Conservation (phyloP, 2,888 invertebrate species). For the Pandemis cinnamomeana region DNA sequence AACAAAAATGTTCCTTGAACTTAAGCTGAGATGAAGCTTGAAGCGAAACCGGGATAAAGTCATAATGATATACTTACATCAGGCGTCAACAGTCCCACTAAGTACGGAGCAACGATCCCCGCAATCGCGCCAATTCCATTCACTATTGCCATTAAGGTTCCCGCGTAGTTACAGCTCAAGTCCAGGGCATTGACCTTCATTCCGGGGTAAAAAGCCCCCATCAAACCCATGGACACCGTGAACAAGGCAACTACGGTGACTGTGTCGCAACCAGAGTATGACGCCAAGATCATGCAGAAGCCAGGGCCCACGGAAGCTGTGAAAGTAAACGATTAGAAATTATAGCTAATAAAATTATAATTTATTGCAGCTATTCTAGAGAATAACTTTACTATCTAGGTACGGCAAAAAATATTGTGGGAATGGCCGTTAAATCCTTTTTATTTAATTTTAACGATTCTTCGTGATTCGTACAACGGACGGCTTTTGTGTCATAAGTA, state of each 20-base stretch:
- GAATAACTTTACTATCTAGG: no score
- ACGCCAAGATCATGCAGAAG: conserved; percentile 87
- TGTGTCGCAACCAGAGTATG: conserved; percentile 88
- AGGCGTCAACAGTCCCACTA: conserved; percentile 87
- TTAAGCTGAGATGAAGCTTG: no score
- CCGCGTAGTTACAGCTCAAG: conserved; percentile 87
- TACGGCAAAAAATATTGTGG: no score
- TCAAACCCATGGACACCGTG: conserved; percentile 87
- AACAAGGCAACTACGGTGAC: conserved; percentile 85
- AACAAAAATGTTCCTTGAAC: no score
- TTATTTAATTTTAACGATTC: no score
- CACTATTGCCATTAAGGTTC: conserved; percentile 88
- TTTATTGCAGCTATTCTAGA: no score
- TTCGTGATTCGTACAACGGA: no score
- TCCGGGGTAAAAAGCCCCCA: conserved; percentile 89
- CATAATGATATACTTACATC: conserved; percentile 81
- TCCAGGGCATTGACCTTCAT: conserved; percentile 89
- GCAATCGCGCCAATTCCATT: conserved; percentile 89
- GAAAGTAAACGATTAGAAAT: conserved; percentile 38
- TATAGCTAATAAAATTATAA: no score
- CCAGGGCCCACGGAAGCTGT: conserved; percentile 88
- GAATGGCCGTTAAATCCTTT: no score
- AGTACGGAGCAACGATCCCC: conserved; percentile 88
- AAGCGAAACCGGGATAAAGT: neutral
- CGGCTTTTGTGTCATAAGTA: no score